Conservation (phyloP, 1,140 invertebrate genomes). For the Lepidurus packardi region DNA sequence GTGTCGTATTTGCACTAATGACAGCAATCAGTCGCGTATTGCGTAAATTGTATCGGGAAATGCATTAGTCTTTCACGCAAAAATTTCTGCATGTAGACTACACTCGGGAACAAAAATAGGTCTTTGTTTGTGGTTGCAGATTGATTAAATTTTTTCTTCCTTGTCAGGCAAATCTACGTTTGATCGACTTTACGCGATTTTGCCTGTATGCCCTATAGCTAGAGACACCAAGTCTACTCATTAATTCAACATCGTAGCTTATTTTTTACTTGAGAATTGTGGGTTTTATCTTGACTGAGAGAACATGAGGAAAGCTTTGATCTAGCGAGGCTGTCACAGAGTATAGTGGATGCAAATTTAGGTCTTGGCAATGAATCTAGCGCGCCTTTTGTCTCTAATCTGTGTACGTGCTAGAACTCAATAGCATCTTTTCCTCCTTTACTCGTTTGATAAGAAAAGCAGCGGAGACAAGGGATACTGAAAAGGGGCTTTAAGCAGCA, state of each 20-base stretch:
- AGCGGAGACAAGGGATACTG: background rate
- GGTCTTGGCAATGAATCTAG: conserved; percentile 12
- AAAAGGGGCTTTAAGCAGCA: background rate
- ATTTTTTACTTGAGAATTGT: background rate
- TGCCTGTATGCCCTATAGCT: background rate
- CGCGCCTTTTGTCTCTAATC: background rate
- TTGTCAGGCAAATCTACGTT: background rate
- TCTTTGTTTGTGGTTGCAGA: background rate
- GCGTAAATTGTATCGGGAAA: too few relatives aligned
- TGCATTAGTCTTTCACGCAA: too few relatives aligned
- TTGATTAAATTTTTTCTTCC: background rate
- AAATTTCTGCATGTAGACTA: too few relatives aligned
- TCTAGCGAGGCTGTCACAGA: background rate
- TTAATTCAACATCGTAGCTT: background rate
- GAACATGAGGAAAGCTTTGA: background rate
- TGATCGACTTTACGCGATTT: background rate
- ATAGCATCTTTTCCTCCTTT: background rate
- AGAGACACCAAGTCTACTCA: background rate
- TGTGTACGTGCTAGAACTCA: background rate
- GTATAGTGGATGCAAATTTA: background rate
- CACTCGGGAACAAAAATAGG: too few relatives aligned
- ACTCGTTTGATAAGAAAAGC: background rate
- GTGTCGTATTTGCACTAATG: too few relatives aligned
- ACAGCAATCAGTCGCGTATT: too few relatives aligned
- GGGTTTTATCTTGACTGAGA: background rate